phyloP scores from a whole-genome alignment of 2,888 invertebrate species.

The Melipona beecheii region DNA sequence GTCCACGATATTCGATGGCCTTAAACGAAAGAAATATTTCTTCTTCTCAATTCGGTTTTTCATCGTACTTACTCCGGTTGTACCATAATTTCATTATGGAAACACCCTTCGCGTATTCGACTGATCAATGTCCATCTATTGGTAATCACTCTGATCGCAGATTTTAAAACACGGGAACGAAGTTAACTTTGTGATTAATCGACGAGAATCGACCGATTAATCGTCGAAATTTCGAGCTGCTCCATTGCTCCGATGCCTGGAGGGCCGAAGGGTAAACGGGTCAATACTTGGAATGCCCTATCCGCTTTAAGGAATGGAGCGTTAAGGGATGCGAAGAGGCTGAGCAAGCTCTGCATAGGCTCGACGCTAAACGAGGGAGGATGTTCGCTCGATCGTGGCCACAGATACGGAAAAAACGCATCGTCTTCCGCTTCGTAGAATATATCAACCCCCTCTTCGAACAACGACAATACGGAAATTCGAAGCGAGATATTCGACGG shows the following conservation, averaged over 20 bases:
- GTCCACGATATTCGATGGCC: too few species aligned
- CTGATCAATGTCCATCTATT: too few species aligned
- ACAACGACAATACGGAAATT: not conserved
- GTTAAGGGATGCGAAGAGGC: constrained; percentile 73
- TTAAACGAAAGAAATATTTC: too few species aligned
- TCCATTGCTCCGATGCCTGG: constrained; percentile 21
- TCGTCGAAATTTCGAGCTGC: constrained; percentile 2
- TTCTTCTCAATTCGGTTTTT: too few species aligned
- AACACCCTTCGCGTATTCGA: too few species aligned
- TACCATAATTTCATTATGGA: too few species aligned
- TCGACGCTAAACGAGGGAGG: constrained; percentile 62
- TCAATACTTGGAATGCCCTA: constrained; percentile 81
- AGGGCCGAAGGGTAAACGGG: constrained; percentile 77
- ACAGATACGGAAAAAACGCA: constrained; percentile 57
- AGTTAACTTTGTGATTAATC: not conserved
- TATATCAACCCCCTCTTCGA: constrained; percentile 35
- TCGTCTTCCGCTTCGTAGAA: constrained; percentile 42
- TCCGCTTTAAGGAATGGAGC: constrained; percentile 79
- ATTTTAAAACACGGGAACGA: not conserved
- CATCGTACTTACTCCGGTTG: too few species aligned
- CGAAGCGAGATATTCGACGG: not conserved
- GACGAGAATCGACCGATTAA: constrained; percentile 4
- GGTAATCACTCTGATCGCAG: not conserved
- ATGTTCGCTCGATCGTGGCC: constrained; percentile 68
- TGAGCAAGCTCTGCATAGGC: constrained; percentile 64